Percentiles rank a stretch among this genome's conserved stretches.
Evolutionary conservation across 64 coral and sea anemone species (phyloP).

Genomic region (Pocillopora verrucosa): DNA sequence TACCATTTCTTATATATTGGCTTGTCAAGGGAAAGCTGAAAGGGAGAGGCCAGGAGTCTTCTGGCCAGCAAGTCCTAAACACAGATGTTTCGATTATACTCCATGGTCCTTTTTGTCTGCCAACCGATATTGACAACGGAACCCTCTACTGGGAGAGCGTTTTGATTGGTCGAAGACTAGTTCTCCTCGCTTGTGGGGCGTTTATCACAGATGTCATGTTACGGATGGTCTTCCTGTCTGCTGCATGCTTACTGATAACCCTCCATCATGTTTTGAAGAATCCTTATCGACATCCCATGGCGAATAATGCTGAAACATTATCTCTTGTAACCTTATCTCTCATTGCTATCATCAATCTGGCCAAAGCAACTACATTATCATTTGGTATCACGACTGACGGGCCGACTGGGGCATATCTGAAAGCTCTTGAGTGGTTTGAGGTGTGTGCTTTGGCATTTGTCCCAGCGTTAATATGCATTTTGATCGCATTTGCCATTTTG

Average conservation of each 20-base stretch:
- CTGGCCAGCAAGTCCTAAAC: not conserved
- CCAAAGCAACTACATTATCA: conserved; percentile 10
- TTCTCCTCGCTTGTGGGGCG: conserved; percentile 43
- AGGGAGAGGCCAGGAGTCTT: not conserved
- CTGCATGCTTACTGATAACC: not conserved
- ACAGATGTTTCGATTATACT: conserved; percentile 36
- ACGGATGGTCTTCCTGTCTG: not conserved
- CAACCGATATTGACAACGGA: conserved; percentile 18
- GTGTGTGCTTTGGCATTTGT: not conserved
- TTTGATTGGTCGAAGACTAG: conserved; percentile 62
- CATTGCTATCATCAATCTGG: conserved; percentile 19
- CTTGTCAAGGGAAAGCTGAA: not conserved
- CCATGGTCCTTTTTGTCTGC: conserved; percentile 44
- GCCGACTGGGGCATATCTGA: not conserved
- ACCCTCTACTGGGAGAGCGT: conserved; percentile 69
- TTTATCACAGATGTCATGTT: conserved; percentile 53
- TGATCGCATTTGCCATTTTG: not conserved
- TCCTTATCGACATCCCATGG: conserved; percentile 6
- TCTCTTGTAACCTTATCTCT: not conserved
- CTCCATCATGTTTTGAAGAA: not conserved
- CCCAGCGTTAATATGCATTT: not conserved
- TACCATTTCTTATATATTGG: conserved; percentile 60
- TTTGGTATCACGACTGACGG: not conserved
- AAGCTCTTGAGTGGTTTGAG: not conserved
- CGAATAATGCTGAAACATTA: not conserved